Evolutionary conservation across 2,797 vertebrate species (phyloP), one percentile per base, ranked within the genome.

Genomic region (Galagoides demidoff): DNA sequence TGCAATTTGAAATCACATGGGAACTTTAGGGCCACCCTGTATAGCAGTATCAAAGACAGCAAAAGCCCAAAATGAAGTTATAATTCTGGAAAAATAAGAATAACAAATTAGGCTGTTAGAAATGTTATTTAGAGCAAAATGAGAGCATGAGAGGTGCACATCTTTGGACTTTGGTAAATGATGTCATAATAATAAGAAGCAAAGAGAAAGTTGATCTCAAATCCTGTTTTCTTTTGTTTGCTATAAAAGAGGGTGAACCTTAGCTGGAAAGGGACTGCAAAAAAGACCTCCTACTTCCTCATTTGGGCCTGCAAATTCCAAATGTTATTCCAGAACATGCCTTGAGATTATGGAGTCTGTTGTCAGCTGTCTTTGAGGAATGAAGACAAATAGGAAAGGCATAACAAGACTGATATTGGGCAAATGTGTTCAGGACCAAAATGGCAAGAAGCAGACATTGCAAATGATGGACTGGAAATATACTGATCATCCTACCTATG

Each of bases 31-130:
- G 49, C 13, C 49, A 49, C 2, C 49, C 49, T 49, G 12, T 49
- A 49, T 49, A 49, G 13, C 49, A 43, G 17, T 25, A 61, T 85
- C 31, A 88, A 95, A 89, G 68, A 95, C 89, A 63, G 77, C n/a
- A 68, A 85, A 88, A 94, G 31, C 39, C 66, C 31, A 84, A 90
- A 86, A 76, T 52, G 29, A 95, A 45, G 52, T 96, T 82, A 96
- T 89, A 9, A 22, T 19, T 85, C 17, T 73, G 13, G 37, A 20
- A 49, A 79, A 87, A 71, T 43, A 79, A 43, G 19, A 74, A 68
- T 7, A 92, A 68, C 76, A 87, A 85, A 63, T 16, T 86, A 71
- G n/a, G 23, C 31, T 71, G 20, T 90, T 77, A 68, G 39, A 94
- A 63, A 59, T 61, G 52, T 59, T 59, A 77, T 71, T 95, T 84